Conservation (phyloP, 2,797 vertebrate genomes). For the Cryptoblepharus egeriae region DNA sequence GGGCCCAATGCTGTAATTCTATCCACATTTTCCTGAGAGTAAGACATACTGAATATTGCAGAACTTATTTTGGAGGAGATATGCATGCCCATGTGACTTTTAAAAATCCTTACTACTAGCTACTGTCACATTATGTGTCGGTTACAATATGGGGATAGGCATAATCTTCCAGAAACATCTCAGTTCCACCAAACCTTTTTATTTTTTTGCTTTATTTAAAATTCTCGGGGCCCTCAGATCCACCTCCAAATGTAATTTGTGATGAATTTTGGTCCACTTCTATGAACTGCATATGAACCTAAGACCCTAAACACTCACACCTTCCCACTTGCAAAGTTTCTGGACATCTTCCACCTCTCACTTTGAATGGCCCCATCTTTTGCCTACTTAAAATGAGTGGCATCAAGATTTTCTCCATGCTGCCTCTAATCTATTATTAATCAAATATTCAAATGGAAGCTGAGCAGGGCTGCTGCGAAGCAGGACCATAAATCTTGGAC, state of each 20-base stretch:
- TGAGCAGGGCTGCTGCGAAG: conserved; percentile 44
- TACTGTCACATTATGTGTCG: background rate
- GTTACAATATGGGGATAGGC: too few relatives aligned
- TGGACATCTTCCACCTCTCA: background rate
- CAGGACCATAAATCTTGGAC: conserved; percentile 47
- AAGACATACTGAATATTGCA: too few relatives aligned
- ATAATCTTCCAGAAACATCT: background rate
- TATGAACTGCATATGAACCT: too few relatives aligned
- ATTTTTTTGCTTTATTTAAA: too few relatives aligned
- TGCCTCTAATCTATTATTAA: conserved; percentile 72
- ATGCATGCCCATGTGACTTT: too few relatives aligned
- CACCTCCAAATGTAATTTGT: background rate
- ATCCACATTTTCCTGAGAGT: too few relatives aligned
- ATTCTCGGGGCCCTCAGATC: background rate
- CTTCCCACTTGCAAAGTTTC: background rate
- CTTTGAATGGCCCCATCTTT: conserved; percentile 46
- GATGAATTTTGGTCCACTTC: background rate
- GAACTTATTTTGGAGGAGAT: too few relatives aligned
- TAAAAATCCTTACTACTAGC: background rate
- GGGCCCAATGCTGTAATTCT: too few relatives aligned
- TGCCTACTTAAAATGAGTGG: conserved; percentile 63
- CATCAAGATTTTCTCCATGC: conserved; percentile 56
- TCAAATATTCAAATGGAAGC: conserved; percentile 79
- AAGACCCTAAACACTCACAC: too few relatives aligned
- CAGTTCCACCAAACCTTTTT: too few relatives aligned